Conservation (phyloP, 2,888 invertebrate genomes). For the Sisyra terminalis region DNA sequence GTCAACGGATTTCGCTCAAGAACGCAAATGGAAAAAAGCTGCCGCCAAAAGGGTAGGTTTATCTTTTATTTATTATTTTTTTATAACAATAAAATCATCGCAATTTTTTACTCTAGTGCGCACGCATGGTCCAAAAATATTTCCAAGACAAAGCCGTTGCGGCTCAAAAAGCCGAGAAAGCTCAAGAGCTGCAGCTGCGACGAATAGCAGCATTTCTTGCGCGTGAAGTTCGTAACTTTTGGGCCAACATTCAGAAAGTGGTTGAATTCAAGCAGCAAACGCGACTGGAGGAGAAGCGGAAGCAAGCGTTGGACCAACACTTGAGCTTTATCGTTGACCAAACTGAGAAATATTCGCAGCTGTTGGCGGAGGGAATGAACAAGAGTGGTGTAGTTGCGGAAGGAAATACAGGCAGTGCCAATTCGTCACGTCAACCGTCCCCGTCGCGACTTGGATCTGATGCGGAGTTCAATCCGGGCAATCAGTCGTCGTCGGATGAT, state of each 20-base stretch:
- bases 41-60: slow-evolving; percentile 64
- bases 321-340: slow-evolving; percentile 95
- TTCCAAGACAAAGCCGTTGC: slow-evolving; percentile 82
- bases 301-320: slow-evolving; percentile 90
- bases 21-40: slow-evolving; percentile 94
- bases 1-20: slow-evolving; percentile 92
- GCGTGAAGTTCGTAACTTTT: slow-evolving; percentile 86
- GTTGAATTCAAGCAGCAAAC: slow-evolving; percentile 90
- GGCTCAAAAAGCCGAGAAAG: slow-evolving; percentile 80
- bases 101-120: slow-evolving; percentile 38
- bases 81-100: neutral
- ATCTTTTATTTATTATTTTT: neutral
- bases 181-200: slow-evolving; percentile 71
- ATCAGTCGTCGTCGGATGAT: slow-evolving; percentile 65
- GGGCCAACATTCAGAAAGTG: slow-evolving; percentile 91
- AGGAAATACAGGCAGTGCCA: slow-evolving; percentile 22
- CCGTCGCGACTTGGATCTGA: slow-evolving; percentile 30
- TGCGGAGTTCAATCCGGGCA: slow-evolving; percentile 69
- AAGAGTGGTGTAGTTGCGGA: slow-evolving; percentile 27
- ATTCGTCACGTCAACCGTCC: slow-evolving; percentile 31
- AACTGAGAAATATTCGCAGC: slow-evolving; percentile 91
- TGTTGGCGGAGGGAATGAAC: slow-evolving; percentile 74
- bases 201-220: slow-evolving; percentile 82
- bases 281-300: slow-evolving; percentile 83
- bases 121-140: slow-evolving; percentile 79